Conservation (phyloP, 2,888 invertebrate species). For the Rhamphomyia laevipes region DNA sequence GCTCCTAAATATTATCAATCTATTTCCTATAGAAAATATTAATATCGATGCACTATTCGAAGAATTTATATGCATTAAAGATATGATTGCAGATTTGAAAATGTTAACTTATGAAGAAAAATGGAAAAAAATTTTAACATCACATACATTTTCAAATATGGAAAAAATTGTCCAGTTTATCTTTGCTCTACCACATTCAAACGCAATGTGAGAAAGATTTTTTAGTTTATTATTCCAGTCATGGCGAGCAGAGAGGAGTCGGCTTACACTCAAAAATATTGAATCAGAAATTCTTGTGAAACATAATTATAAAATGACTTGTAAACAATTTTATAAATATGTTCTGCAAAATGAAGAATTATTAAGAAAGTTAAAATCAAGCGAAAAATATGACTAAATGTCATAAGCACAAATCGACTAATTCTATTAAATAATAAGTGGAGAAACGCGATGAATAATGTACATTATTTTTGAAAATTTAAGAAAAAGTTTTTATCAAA, state of each 20-base stretch:
- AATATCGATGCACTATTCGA: background rate
- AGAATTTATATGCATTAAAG: background rate
- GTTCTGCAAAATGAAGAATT: background rate
- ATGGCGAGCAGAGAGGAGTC: background rate
- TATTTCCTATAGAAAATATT: background rate
- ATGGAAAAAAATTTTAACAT: background rate
- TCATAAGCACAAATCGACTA: no score
- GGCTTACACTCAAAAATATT: background rate
- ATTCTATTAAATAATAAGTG: no score
- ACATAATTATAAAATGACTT: background rate
- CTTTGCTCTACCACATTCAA: constrained; percentile 1
- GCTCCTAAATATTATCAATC: background rate
- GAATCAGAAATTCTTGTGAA: constrained; percentile 1
- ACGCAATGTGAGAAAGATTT: constrained; percentile 1
- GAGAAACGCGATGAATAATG: no score
- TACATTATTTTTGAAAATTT: no score
- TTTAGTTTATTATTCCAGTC: constrained; percentile 1
- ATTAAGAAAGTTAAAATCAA: background rate
- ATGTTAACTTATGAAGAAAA: background rate
- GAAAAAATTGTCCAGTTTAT: background rate
- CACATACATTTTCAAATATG: background rate
- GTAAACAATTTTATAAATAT: background rate
- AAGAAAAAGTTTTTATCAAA: constrained; percentile 60
- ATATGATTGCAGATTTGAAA: background rate
- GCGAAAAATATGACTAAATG: background rate